Evolutionary conservation across 1,140 invertebrate genomes (phyloP).

Genomic region (Drosophila guanche): DNA sequence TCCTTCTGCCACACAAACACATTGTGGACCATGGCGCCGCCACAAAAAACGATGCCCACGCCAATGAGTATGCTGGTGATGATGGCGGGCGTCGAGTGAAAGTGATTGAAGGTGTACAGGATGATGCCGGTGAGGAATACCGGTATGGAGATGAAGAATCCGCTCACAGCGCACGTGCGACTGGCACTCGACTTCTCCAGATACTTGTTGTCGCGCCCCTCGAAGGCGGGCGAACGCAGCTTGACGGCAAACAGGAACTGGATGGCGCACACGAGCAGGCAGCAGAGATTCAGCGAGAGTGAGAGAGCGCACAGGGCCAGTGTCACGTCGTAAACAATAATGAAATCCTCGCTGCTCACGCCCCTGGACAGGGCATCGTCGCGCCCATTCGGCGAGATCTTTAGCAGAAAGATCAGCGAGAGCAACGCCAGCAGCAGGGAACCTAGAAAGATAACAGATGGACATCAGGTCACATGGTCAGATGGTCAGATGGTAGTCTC

Average conservation of each 20-base stretch:
- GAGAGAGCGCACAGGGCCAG: slow-evolving; percentile 94
- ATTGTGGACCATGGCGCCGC: slow-evolving; percentile 96
- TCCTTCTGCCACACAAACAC: slow-evolving; percentile 97
- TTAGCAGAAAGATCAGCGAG: slow-evolving; percentile 92
- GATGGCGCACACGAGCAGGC: slow-evolving; percentile 95
- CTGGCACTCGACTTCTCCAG: slow-evolving; percentile 95
- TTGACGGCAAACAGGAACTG: slow-evolving; percentile 97
- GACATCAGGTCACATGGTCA: neutral
- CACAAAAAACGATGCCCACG: slow-evolving; percentile 94
- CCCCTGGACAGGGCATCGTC: slow-evolving; percentile 68
- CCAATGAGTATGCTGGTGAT: slow-evolving; percentile 94
- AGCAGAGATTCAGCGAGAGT: slow-evolving; percentile 94
- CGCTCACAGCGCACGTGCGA: slow-evolving; percentile 94
- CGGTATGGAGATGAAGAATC: slow-evolving; percentile 96
- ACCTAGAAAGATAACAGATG: slow-evolving; percentile 83
- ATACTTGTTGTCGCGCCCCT: slow-evolving; percentile 92
- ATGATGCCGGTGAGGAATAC: slow-evolving; percentile 96
- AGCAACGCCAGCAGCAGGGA: slow-evolving; percentile 92
- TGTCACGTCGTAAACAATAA: slow-evolving; percentile 95
- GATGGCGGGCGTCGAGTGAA: slow-evolving; percentile 95
- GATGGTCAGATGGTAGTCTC: neutral
- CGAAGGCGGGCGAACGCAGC: slow-evolving; percentile 89
- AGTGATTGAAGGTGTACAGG: slow-evolving; percentile 95
- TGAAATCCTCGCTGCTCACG: slow-evolving; percentile 89
- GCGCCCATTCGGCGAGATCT: slow-evolving; percentile 89